Evolutionary conservation across 1,140 invertebrate genomes (phyloP), one percentile per base, ranked within the genome.

Genomic region (Plutomurus gul): DNA sequence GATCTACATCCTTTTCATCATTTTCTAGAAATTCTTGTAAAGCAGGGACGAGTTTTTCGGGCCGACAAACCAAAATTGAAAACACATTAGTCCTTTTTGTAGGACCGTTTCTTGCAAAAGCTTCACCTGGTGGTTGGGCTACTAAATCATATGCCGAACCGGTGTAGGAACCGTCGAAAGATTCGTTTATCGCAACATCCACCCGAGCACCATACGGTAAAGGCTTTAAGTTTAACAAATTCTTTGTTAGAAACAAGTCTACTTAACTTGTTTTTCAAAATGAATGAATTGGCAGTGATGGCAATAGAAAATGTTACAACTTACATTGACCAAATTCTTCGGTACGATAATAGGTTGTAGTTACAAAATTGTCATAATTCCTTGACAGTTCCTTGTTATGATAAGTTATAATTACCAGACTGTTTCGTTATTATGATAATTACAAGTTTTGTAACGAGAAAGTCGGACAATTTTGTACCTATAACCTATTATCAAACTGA

Each of bases 181-280:
- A 88, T 85, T 98, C 95, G 87, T 98, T 98, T 77, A 98, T 94
- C 0, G 95, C 94, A 11, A 98, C 96, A 87, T 98, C 96, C 80
- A 99, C 96, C 82, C 94, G 88, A 47, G 94, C 94, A 78, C 95
- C 95, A 86, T 92, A 92, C 1, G 91, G 90, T 85, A 95, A 93
- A 81, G 90, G 93, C 92, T 91, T 87, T 79, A 60, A 70, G 76
- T 43, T 27, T 65, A 43, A 47, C 20, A 33, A 75, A 33, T 43
- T 46, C 16, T 18, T 18, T 40, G 37, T 77, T 51, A 71, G 33
- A 7, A n/a, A n/a, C 49, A 18, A 7, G 20, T 7, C 8, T 56
- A 7, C 7, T 20, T 56, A 8, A 10, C 13, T 13, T 7, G n/a
- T 10, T 60, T 60, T 11, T 60, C 20, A 22, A 60, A 60, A 11